Evolutionary conservation across 2,113 vertebrate genomes (phyloP).

Genomic region (Catharus minimus): DNA sequence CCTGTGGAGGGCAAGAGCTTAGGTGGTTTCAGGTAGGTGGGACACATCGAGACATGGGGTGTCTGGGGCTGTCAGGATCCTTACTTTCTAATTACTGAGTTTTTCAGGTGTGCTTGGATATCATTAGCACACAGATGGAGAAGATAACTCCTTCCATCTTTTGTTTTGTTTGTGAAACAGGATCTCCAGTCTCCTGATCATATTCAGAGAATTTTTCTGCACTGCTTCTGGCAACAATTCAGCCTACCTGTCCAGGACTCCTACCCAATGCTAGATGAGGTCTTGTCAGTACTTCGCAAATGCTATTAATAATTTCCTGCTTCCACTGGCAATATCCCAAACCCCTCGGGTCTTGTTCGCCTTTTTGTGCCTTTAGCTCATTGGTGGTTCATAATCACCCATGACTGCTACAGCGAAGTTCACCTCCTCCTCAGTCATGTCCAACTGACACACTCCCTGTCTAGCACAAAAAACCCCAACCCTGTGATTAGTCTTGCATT

Average conservation of each 20-base stretch:
- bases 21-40: neutral
- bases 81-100: neutral
- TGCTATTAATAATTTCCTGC: slow-evolving; percentile 38
- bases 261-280: neutral
- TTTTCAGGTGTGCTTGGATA: neutral
- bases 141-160: neutral
- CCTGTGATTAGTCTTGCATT: slow-evolving; percentile 59
- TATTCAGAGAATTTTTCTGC: neutral
- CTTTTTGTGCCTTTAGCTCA: slow-evolving; percentile 42
- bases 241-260: slow-evolving; percentile 27
- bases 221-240: neutral
- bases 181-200: neutral
- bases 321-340: slow-evolving; percentile 15
- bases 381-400: slow-evolving; percentile 36
- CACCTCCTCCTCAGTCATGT: slow-evolving; percentile 47
- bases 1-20: neutral
- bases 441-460: slow-evolving; percentile 43
- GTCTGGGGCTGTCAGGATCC: neutral
- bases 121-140: neutral
- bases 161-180: neutral
- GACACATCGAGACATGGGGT: neutral
- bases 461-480: neutral
- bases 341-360: neutral
- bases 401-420: slow-evolving; percentile 23
- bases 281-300: slow-evolving; percentile 33